Percentiles rank a stretch among this genome's conserved stretches.
Conservation (phyloP, 2,113 vertebrate genomes). For the Thunnus thynnus region DNA sequence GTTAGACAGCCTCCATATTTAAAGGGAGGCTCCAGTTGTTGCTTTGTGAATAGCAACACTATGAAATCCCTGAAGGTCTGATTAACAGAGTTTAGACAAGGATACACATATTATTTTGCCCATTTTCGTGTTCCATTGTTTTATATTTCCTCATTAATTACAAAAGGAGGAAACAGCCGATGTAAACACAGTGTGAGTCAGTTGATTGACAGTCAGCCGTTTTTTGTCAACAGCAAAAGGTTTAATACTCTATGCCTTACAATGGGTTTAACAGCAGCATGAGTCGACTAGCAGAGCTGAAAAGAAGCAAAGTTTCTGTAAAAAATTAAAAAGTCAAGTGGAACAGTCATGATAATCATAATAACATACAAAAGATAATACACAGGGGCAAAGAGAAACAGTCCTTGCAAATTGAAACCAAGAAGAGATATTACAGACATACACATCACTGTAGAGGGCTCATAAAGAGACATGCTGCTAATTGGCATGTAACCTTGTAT, state of each 20-base stretch:
- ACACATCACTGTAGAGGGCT: no score
- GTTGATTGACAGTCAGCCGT: not conserved
- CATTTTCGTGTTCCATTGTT: not conserved
- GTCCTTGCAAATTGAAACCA: not conserved
- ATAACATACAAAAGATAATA: not conserved
- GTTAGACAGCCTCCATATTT: not conserved
- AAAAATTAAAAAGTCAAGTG: not conserved
- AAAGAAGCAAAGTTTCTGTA: not conserved
- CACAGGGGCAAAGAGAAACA: not conserved
- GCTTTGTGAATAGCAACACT: not conserved
- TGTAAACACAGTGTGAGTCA: not conserved
- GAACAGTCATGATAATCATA: not conserved
- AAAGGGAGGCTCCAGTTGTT: not conserved
- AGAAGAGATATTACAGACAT: not conserved
- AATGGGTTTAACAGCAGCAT: not conserved
- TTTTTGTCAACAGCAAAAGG: not conserved
- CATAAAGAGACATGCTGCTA: not conserved
- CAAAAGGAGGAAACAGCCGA: not conserved
- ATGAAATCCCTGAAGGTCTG: not conserved
- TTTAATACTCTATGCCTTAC: not conserved
- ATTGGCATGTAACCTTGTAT: conserved; percentile 4
- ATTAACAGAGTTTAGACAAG: no score
- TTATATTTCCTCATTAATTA: not conserved
- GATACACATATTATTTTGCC: not conserved
- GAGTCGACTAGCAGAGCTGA: not conserved